Percentiles rank a stretch among this genome's conserved stretches.
These are phyloP conservation scores for Halichoeres trimaculatus DNA, from an alignment of 2,113 vertebrate species.

Conservation along the genomic window DNA sequence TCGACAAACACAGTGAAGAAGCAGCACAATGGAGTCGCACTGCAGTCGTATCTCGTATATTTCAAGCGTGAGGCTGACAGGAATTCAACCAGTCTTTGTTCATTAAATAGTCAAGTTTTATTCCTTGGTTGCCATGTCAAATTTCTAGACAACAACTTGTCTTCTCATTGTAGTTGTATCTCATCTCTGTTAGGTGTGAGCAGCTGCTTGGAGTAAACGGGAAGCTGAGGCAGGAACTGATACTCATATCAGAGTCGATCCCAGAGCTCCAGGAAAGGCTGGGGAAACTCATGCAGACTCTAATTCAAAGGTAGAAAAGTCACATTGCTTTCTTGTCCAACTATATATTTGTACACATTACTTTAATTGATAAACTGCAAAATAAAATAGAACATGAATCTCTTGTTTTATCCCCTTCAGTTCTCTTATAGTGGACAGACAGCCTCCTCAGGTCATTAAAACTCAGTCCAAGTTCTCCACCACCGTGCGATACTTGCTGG, in stretches of 20 bases:
- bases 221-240: conserved; percentile 88
- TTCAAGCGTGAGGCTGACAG: too few species aligned
- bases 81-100: too few species aligned
- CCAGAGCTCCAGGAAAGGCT: conserved; percentile 83
- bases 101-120: too few species aligned
- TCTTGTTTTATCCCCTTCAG: conserved; percentile 72
- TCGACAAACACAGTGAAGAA: too few species aligned
- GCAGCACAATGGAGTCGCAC: too few species aligned
- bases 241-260: conserved; percentile 79
- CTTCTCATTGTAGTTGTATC: not conserved
- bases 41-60: too few species aligned
- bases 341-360: not conserved
- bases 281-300: conserved; percentile 79
- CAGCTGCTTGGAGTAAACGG: conserved; percentile 88
- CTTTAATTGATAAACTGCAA: not conserved
- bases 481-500: conserved; percentile 90
- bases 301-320: conserved; percentile 88
- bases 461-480: conserved; percentile 98
- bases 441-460: conserved; percentile 96
- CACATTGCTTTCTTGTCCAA: not conserved
- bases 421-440: conserved; percentile 93
- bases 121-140: too few species aligned
- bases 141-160: not conserved
- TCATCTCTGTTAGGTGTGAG: conserved; percentile 84
- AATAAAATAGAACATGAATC: too few species aligned